Conservation (phyloP, 2,888 invertebrate genomes). For the Rotaria magnacalcarata region DNA sequence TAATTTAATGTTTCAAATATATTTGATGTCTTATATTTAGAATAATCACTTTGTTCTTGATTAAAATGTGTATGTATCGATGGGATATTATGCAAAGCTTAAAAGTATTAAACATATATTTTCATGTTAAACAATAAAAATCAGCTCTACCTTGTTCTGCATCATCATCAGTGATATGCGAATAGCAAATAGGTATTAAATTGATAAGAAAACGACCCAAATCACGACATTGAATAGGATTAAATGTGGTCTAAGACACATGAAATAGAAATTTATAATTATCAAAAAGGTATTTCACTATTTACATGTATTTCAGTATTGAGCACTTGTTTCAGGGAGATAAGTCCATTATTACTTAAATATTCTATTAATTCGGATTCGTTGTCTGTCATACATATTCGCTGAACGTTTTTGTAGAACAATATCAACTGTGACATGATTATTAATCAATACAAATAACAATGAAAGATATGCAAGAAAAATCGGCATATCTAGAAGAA, state of each 20-base stretch:
- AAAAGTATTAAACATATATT: neutral
- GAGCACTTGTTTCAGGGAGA: neutral
- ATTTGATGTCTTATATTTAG: neutral
- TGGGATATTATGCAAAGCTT: neutral
- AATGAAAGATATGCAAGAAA: neutral
- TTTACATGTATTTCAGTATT: neutral
- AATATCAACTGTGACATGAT: conserved; percentile 8
- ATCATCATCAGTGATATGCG: neutral
- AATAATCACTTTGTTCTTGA: neutral
- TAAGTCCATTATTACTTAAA: neutral
- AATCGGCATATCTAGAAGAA: neutral
- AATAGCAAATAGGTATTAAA: conserved; percentile 22
- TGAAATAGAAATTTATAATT: neutral
- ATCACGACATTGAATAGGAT: neutral
- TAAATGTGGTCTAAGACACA: neutral
- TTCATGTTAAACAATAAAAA: too few species aligned
- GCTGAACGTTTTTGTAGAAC: neutral
- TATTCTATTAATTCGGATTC: neutral
- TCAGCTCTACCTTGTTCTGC: neutral
- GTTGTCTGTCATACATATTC: neutral
- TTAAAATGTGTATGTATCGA: neutral
- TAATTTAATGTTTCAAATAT: neutral
- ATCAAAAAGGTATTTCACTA: neutral
- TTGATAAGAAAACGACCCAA: neutral
- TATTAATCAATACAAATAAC: neutral